Evolutionary conservation across 2,888 invertebrate genomes (phyloP).

Genomic region (Troides oblongomaculatus): DNA sequence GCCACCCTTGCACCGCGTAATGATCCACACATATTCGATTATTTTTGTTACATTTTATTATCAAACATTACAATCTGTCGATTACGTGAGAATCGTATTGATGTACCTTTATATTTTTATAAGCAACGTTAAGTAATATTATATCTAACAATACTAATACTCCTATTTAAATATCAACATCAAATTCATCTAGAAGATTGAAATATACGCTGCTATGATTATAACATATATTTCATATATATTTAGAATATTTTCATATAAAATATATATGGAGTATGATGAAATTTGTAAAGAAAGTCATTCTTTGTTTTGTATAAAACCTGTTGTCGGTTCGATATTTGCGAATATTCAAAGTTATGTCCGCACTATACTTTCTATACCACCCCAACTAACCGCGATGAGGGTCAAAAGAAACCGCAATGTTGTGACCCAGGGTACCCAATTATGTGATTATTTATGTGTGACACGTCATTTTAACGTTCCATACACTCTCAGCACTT

Average conservation of each 20-base stretch:
- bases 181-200: too few relatives aligned
- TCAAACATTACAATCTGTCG: slow-evolving; percentile 28
- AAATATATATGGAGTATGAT: too few relatives aligned
- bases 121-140: too few relatives aligned
- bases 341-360: slow-evolving; percentile 23
- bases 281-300: background rate
- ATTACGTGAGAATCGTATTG: slow-evolving; percentile 25
- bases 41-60: slow-evolving; percentile 27
- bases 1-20: slow-evolving; percentile 16
- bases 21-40: slow-evolving; percentile 21
- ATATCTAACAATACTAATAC: too few relatives aligned
- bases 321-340: background rate
- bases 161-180: too few relatives aligned
- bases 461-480: slow-evolving; percentile 53
- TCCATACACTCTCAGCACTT: slow-evolving; percentile 45
- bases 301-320: background rate
- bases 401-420: slow-evolving; percentile 50
- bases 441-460: slow-evolving; percentile 76
- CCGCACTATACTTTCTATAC: slow-evolving; percentile 36
- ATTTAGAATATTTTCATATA: too few relatives aligned
- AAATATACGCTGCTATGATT: too few relatives aligned
- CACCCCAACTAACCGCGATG: slow-evolving; percentile 37
- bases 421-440: slow-evolving; percentile 60
- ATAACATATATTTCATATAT: too few relatives aligned
- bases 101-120: background rate